A percentile compares a stretch with the other conserved stretches of the same genome.
Conservation (phyloP, 2,797 vertebrate genomes). For the Crocidura indochinensis region DNA sequence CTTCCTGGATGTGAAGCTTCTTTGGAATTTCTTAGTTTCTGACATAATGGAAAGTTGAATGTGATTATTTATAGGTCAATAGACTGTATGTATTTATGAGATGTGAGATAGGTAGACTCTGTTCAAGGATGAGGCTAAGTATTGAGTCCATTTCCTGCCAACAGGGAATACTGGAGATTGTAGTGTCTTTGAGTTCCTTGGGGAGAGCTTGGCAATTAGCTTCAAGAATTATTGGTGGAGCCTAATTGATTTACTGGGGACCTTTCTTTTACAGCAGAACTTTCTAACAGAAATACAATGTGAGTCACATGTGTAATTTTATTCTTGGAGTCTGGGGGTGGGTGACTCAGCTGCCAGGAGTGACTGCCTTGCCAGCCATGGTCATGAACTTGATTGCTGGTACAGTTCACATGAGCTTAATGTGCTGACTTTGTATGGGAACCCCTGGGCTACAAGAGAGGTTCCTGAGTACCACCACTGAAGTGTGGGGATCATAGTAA, state of each 20-base stretch:
- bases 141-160: not conserved
- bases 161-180: not conserved
- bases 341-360: no score
- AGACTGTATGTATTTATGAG: no score
- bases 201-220: not conserved
- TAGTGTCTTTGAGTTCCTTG: not conserved
- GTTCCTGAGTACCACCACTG: no score
- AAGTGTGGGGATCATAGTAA: no score
- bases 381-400: no score
- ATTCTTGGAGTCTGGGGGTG: no score
- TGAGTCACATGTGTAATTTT: no score
- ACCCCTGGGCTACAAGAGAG: no score
- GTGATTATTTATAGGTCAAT: not conserved
- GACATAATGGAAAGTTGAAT: not conserved
- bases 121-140: not conserved
- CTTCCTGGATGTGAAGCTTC: conserved; percentile 11
- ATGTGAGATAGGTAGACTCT: not conserved
- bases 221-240: not conserved
- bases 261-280: conserved; percentile 25
- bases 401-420: no score
- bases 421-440: no score
- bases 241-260: not conserved
- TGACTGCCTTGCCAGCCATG: no score
- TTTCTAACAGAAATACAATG: no score
- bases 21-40: conserved; percentile 37